Evolutionary conservation across 2,113 vertebrate genomes (phyloP), one percentile per base, ranked within the genome.

Genomic region (Sterrhoptilus dennistouni): DNA sequence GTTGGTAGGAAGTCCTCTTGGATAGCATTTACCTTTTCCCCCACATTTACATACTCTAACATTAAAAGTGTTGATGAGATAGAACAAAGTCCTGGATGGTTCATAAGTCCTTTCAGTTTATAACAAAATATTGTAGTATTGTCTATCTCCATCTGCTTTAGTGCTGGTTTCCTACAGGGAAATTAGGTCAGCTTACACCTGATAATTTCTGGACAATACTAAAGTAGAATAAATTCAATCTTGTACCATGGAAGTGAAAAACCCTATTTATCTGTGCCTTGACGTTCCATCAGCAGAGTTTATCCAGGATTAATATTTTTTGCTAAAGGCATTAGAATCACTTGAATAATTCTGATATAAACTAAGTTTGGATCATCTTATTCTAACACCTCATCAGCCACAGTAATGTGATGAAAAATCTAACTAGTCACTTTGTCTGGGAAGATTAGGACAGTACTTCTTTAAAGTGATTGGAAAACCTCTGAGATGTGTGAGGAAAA

Each of bases 261-360:
- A 8, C 25, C 53, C 21, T 56, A 24, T 83, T 88, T 76, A 71
- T 64, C 57, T 83, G 19, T 87, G 9, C 71, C 36, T 87, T 53
- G 52, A 61, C 6, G 6, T 7, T 86, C 22, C 3, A 2, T 65
- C 63, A 84, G 64, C 54, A 81, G 75, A 90, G 28, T 89, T 95
- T 86, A 77, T 65, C 22, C 59, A 89, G 80, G 25, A 90, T 83
- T 83, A 78, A 29, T 11, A 19, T 64, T 87, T 89, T 85, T 77
- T 89, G 65, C 38, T 64, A 78, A 74, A 61, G 27, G n/a, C 60
- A 57, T 66, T 85, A 71, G 47, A 93, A 72, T 88, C 31, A 63
- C 77, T 95, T 88, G 56, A 77, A 57, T 91, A 91, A 90, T 88
- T 92, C 64, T 94, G 75, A 75, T 82, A 61, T 80, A 93, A 93